phyloP scores from a whole-genome alignment of 2,888 invertebrate species.

The Petrophora chlorosata region DNA sequence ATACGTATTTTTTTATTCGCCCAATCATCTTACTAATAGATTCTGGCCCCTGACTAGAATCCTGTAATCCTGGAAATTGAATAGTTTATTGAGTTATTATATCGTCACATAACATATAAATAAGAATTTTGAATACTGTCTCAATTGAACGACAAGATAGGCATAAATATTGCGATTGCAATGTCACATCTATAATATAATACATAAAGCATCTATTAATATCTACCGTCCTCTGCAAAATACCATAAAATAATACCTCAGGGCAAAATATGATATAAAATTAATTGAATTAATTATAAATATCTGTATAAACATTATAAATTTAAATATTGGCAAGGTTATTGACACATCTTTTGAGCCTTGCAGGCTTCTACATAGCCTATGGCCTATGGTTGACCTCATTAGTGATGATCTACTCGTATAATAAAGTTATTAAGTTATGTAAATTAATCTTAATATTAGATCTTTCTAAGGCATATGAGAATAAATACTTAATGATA shows the following conservation, averaged over 20 bases:
- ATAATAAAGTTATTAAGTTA: conserved; percentile 3
- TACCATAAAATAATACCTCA: not conserved
- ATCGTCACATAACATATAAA: too few species aligned
- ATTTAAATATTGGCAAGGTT: conserved; percentile 18
- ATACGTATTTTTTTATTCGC: too few species aligned
- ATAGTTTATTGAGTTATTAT: too few species aligned
- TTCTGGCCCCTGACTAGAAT: too few species aligned
- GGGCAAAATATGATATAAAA: not conserved
- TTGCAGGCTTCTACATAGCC: conserved; percentile 6
- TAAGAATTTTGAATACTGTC: too few species aligned
- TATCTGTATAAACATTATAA: conserved; percentile 4
- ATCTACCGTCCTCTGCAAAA: too few species aligned
- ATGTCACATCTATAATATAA: too few species aligned
- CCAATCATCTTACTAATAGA: too few species aligned
- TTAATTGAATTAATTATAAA: conserved; percentile 1
- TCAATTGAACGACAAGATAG: too few species aligned
- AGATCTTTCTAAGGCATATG: not conserved
- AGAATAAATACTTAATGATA: not conserved
- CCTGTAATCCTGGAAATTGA: too few species aligned
- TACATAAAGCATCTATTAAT: too few species aligned
- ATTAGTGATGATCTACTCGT: conserved; percentile 8
- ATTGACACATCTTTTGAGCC: conserved; percentile 4
- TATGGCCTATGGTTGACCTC: conserved; percentile 12
- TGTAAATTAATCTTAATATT: conserved; percentile 1
- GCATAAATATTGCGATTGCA: too few species aligned